Percentiles rank a stretch among this genome's conserved stretches.
Conservation (phyloP, 2,888 invertebrate genomes). For the Tuberolachnus salignus region DNA sequence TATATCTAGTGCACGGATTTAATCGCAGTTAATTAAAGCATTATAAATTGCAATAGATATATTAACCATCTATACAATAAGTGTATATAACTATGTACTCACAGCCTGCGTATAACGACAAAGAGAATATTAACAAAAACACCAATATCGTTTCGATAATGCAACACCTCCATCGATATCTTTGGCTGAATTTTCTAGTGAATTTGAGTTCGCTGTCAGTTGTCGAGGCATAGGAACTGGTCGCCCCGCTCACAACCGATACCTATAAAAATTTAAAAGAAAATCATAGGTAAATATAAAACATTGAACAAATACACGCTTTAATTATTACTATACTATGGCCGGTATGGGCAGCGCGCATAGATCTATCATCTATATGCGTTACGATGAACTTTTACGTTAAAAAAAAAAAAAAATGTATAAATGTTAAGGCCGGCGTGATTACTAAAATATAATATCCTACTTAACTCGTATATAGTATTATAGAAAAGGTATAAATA, state of each 20-base stretch:
- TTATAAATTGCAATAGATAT: not conserved
- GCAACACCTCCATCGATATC: constrained; percentile 86
- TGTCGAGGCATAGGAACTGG: constrained; percentile 65
- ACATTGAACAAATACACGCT: no score
- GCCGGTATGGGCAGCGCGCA: no score
- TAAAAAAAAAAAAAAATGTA: not conserved
- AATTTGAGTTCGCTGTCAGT: constrained; percentile 89
- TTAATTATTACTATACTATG: no score
- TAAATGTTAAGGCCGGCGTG: no score
- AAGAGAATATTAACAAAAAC: constrained; percentile 75
- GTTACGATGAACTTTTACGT: not conserved
- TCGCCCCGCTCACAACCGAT: constrained; percentile 38
- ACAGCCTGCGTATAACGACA: constrained; percentile 73
- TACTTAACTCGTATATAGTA: no score
- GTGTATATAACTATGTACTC: constrained; percentile 63
- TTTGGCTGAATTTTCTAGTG: constrained; percentile 82
- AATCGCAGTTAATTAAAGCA: no score
- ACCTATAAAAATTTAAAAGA: constrained; percentile 35
- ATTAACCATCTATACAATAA: no score
- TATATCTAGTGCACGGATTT: no score
- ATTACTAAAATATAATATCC: no score
- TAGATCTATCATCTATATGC: no score
- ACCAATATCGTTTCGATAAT: constrained; percentile 83
- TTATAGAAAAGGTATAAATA: no score
- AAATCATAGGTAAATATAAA: no score